A percentile compares a stretch with the other conserved stretches of the same genome.
Conservation (phyloP, 2,888 invertebrate genomes). For the Xanthostigma xanthostigma region DNA sequence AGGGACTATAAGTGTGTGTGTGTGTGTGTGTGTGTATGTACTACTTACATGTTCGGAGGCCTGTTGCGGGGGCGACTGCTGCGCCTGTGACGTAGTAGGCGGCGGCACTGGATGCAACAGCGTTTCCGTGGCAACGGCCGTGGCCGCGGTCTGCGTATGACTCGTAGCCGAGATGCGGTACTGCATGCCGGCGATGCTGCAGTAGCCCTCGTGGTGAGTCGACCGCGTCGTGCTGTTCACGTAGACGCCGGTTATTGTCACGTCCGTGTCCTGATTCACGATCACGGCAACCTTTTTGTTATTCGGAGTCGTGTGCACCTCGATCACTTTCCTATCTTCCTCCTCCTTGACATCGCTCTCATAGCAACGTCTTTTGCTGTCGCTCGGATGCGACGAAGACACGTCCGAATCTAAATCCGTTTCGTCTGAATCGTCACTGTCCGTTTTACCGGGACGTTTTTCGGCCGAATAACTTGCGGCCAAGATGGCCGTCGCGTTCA, state of each 20-base stretch:
- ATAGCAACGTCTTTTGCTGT: slow-evolving; percentile 29
- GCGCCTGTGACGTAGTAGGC: slow-evolving; percentile 24
- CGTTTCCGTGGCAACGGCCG: slow-evolving; percentile 53
- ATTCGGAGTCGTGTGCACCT: slow-evolving; percentile 26
- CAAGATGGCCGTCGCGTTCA: slow-evolving; percentile 80
- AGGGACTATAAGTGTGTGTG: too few species aligned
- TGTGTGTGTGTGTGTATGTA: too few species aligned
- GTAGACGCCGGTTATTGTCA: slow-evolving; percentile 77
- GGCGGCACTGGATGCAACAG: slow-evolving; percentile 25
- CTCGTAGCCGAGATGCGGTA: slow-evolving; percentile 79
- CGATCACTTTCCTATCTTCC: slow-evolving; percentile 28
- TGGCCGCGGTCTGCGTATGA: slow-evolving; percentile 72
- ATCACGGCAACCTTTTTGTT: slow-evolving; percentile 61
- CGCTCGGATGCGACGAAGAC: slow-evolving; percentile 31
- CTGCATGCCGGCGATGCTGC: slow-evolving; percentile 73
- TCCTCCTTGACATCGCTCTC: slow-evolving; percentile 35
- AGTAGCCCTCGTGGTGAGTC: slow-evolving; percentile 68
- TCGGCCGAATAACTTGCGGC: slow-evolving; percentile 71
- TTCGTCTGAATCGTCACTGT: slow-evolving; percentile 30
- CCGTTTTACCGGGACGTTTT: slow-evolving; percentile 36
- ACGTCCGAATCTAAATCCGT: slow-evolving; percentile 34
- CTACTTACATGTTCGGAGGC: not conserved
- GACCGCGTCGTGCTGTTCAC: slow-evolving; percentile 57
- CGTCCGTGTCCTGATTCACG: slow-evolving; percentile 72
- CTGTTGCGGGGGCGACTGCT: not conserved